Evolutionary conservation across 2,113 vertebrate species (phyloP), one percentile per base, ranked within the genome.

Genomic region (Stomatorhinus ivindoensis): DNA sequence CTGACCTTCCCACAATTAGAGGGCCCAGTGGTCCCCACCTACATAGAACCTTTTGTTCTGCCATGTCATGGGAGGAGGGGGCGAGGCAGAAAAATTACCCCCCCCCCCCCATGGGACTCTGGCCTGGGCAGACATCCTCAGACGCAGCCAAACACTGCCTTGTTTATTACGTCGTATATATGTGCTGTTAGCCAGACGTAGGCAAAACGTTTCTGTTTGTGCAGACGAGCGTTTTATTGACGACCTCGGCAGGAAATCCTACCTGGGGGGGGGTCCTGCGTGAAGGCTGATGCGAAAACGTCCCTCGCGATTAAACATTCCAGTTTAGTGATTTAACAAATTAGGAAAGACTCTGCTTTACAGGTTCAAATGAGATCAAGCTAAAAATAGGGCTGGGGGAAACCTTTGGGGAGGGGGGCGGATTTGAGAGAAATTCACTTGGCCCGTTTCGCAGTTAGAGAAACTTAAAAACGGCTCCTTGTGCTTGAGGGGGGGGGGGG

Each of bases 51-150:
- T 87, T 88, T 53, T 73, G 39, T 85, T 87, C 48, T 1, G 85
- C 47, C 88, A 89, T 88, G 90, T 92, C 39, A 48, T 91, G 90
- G 86, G 90, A 87, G 3, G 15, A 15, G 83, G 91, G 92, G 69
- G 76, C 90, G 92, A 90, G 19, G 19, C 5, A 21, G 90, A 91
- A 90, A 88, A 83, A 2, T 61, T 92, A 89, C 83, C 89, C 83
- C 35, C 42, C 50, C 82, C 42, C 44, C 80, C 21, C 13, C 48
- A 50, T 0, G 15, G 35, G 53, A 4, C 46, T 15, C 44, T 31
- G 19, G 3, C 10, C 73, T 27, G 69, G 35, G 44, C 35, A 47
- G 19, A 80, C 39, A 88, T 53, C n/a, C 31, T 13, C 83, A 35
- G 9, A 73, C 11, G 3, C 87, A 21, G 50, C 27, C 48, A 19